These are phyloP conservation scores for Haliaeetus leucogaster DNA, from an alignment of 2,113 vertebrate genomes.

Conservation along the genomic window DNA sequence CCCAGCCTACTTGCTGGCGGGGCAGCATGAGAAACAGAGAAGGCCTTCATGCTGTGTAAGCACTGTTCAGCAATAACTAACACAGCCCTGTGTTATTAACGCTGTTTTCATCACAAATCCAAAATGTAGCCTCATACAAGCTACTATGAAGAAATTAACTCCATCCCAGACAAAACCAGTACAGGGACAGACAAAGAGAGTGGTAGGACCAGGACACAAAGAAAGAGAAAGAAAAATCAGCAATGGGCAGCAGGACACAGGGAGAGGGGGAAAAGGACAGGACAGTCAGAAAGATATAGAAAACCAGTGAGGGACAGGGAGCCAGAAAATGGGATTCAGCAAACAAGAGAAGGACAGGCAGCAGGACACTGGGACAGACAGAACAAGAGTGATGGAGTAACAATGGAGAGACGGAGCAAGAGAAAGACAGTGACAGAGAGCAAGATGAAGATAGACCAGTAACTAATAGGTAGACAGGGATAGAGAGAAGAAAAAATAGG, in stretches of 20 bases:
- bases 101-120: no score
- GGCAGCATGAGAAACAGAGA: no score
- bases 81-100: no score
- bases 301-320: neutral
- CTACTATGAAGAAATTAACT: no score
- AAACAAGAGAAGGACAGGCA: neutral
- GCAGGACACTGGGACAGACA: neutral
- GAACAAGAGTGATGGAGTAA: neutral
- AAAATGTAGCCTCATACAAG: no score
- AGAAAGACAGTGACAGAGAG: neutral
- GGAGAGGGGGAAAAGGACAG: no score
- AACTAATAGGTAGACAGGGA: neutral
- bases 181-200: neutral
- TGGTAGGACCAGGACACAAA: neutral
- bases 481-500: neutral
- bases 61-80: no score
- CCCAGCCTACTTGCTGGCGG: no score
- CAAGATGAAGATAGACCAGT: neutral
- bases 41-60: no score
- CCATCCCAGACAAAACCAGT: no score
- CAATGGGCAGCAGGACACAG: neutral
- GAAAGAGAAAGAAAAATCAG: neutral
- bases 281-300: neutral
- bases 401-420: no score
- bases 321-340: neutral